These are phyloP conservation scores for Cyclophora punctaria DNA, from an alignment of 2,888 invertebrate species.

Conservation along the genomic window DNA sequence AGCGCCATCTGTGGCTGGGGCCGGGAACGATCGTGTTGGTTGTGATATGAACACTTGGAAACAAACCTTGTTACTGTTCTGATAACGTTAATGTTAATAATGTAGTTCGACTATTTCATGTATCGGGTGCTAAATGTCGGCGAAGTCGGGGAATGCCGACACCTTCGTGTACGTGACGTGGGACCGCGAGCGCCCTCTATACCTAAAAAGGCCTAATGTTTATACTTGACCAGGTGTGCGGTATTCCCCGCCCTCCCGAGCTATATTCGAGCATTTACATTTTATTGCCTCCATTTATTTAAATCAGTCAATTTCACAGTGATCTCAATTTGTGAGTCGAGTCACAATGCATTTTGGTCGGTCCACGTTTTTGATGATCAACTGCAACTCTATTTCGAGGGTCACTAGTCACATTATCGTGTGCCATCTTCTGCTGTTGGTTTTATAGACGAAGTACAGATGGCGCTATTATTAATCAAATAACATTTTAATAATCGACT, in stretches of 20 bases:
- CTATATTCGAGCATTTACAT: constrained; percentile 18
- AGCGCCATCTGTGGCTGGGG: constrained; percentile 42
- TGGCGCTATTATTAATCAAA: constrained; percentile 10
- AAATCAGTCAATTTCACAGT: constrained; percentile 46
- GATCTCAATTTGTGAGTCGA: constrained; percentile 68
- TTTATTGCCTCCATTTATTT: constrained; percentile 15
- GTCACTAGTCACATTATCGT: constrained; percentile 41
- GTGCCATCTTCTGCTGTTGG: constrained; percentile 38
- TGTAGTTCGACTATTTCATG: constrained; percentile 25
- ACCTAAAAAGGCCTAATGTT: constrained; percentile 19
- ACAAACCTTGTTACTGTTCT: constrained; percentile 29
- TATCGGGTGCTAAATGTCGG: constrained; percentile 42
- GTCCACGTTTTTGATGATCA: constrained; percentile 35
- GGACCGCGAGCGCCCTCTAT: constrained; percentile 3
- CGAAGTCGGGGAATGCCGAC: constrained; percentile 42
- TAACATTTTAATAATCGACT: constrained; percentile 1
- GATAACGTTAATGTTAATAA: constrained; percentile 27
- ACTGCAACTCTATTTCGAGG: constrained; percentile 9
- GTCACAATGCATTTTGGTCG: constrained; percentile 54
- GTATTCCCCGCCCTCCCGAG: constrained; percentile 35
- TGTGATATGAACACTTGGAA: constrained; percentile 45
- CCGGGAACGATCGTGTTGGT: constrained; percentile 46
- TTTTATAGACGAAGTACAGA: constrained; percentile 9
- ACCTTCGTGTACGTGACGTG: constrained; percentile 33
- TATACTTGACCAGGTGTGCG: constrained; percentile 38